phyloP scores from a whole-genome alignment of 2,113 vertebrate species.

The Pagrus major region DNA sequence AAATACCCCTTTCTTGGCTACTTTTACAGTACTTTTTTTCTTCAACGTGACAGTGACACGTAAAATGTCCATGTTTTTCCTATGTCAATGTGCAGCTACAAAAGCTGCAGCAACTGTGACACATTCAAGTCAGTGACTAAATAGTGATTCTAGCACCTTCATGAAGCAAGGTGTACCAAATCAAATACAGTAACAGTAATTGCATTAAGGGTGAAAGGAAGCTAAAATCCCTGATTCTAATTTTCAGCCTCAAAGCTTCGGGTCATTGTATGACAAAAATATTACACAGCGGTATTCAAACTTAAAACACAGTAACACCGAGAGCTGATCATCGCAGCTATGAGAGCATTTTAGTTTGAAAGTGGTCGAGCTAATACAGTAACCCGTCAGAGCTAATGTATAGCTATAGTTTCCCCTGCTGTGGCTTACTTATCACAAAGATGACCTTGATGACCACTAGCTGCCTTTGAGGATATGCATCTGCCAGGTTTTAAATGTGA shows the following conservation, averaged over 20 bases:
- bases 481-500: background rate
- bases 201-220: too few relatives aligned
- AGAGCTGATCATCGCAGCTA: background rate
- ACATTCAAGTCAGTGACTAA: background rate
- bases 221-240: constrained; percentile 7
- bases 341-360: background rate
- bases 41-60: background rate
- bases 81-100: background rate
- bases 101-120: background rate
- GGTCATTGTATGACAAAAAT: constrained; percentile 2
- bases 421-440: background rate
- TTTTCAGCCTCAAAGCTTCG: background rate
- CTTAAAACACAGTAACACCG: background rate
- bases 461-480: background rate
- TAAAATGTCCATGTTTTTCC: background rate
- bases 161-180: background rate
- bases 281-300: background rate
- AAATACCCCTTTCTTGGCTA: background rate
- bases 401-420: background rate
- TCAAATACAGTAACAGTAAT: background rate
- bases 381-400: background rate
- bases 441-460: background rate
- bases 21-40: background rate
- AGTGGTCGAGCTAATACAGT: background rate
- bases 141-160: background rate